Percentiles rank a stretch among this genome's conserved stretches.
phyloP scores from a whole-genome alignment of 2,113 vertebrate genomes.

The Psilopogon haemacephalus region DNA sequence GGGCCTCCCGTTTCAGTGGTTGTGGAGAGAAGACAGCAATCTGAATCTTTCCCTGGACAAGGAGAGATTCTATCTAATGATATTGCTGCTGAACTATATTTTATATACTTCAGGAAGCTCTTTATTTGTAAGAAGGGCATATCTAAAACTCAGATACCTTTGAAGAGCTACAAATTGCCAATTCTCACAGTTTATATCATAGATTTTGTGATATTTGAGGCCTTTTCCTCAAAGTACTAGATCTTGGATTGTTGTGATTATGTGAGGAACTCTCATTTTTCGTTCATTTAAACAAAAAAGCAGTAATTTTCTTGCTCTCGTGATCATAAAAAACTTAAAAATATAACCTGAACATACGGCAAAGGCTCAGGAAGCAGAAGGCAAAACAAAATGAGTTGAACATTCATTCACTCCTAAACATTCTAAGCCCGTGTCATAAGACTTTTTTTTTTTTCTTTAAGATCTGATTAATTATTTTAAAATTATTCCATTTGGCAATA shows the following conservation, averaged over 20 bases:
- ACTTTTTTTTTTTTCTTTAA: neutral
- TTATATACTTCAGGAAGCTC: neutral
- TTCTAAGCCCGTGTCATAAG: neutral
- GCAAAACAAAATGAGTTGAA: constrained; percentile 4
- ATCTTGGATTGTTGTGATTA: neutral
- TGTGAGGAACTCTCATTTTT: neutral
- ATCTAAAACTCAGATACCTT: neutral
- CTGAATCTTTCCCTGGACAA: neutral
- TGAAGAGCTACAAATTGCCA: neutral
- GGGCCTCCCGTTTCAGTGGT: neutral
- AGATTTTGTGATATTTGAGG: constrained; percentile 4
- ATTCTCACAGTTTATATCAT: neutral
- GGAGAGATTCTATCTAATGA: neutral
- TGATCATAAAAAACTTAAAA: neutral
- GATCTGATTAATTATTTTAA: constrained; percentile 28
- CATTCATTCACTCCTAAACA: neutral
- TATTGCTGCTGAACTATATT: neutral
- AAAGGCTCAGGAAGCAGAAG: constrained; percentile 10
- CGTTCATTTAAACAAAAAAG: constrained; percentile 17
- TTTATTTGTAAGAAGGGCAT: neutral
- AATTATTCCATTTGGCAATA: neutral
- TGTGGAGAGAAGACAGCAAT: neutral
- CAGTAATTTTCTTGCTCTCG: neutral
- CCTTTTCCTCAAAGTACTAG: constrained; percentile 19
- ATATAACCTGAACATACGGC: neutral